Percentiles rank a stretch among this genome's conserved stretches.
Conservation (phyloP, 2,797 vertebrate genomes). For the Capromys pilorides region DNA sequence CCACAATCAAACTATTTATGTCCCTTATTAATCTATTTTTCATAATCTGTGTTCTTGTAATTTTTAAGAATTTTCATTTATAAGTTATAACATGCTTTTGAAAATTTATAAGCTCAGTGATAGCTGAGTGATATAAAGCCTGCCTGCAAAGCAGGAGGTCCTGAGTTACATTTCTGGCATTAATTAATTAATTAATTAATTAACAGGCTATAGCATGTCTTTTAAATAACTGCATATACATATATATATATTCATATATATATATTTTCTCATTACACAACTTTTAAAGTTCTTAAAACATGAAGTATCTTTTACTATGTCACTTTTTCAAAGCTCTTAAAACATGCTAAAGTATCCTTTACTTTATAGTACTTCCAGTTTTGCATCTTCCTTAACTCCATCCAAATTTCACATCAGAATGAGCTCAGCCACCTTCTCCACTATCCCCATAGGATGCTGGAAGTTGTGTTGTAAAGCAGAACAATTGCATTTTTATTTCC, state of each 20-base stretch:
- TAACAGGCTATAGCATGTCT: neutral
- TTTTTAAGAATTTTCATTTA: neutral
- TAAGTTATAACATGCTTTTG: neutral
- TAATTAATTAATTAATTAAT: neutral
- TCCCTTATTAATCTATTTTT: neutral
- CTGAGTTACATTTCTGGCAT: no score
- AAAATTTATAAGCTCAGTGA: neutral
- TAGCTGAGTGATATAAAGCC: neutral
- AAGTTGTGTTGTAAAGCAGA: conserved; percentile 18
- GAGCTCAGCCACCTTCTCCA: neutral
- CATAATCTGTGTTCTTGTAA: neutral
- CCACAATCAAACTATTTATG: neutral
- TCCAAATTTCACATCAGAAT: neutral
- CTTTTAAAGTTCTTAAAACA: conserved; percentile 11
- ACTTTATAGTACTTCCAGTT: neutral
- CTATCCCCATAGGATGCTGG: neutral
- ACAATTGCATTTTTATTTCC: neutral
- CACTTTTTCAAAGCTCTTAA: conserved; percentile 30
- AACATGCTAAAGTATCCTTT: neutral
- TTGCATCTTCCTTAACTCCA: neutral
- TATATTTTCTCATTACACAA: neutral
- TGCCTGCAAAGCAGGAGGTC: no score
- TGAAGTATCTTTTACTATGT: neutral
- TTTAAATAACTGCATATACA: neutral
- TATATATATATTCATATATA: neutral